A percentile compares a stretch with the other conserved stretches of the same genome.
Conservation (phyloP, 92 coral and sea anemone genomes). For the Desmophyllum pertusum region DNA sequence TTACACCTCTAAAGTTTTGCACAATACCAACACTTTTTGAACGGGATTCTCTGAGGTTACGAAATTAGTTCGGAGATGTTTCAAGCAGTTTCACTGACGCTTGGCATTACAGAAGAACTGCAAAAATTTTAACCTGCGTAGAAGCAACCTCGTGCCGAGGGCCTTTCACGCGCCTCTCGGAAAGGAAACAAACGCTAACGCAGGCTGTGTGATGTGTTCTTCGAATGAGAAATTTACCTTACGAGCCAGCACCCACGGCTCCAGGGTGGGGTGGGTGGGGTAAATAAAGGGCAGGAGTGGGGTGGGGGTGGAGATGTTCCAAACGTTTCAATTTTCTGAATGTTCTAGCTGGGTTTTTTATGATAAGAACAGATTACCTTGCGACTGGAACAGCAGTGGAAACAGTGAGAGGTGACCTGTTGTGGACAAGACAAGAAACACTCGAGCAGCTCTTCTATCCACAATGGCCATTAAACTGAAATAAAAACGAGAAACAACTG, state of each 20-base stretch:
- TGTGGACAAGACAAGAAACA: slow-evolving; percentile 81
- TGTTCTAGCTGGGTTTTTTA: not conserved
- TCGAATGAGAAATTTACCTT: not conserved
- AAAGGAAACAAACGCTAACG: too few species aligned
- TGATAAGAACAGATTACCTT: slow-evolving; percentile 59
- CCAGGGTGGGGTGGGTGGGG: not conserved
- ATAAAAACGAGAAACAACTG: slow-evolving; percentile 13
- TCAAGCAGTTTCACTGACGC: not conserved
- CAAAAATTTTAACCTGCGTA: too few species aligned
- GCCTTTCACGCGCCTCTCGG: too few species aligned
- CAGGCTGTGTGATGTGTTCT: too few species aligned
- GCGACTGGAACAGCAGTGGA: slow-evolving; percentile 89
- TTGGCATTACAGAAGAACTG: not conserved
- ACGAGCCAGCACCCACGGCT: not conserved
- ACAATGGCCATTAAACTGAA: slow-evolving; percentile 83
- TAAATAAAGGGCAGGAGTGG: not conserved
- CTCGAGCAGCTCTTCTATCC: slow-evolving; percentile 78
- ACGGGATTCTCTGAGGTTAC: too few species aligned
- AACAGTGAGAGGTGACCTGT: slow-evolving; percentile 94
- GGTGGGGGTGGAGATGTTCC: not conserved
- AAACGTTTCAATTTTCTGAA: not conserved
- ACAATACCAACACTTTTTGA: too few species aligned
- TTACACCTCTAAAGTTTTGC: too few species aligned
- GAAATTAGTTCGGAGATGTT: too few species aligned
- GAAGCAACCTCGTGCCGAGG: too few species aligned